These are phyloP conservation scores for Cataglyphis cursor DNA, from an alignment of 2,888 invertebrate genomes.

Conservation along the genomic window DNA sequence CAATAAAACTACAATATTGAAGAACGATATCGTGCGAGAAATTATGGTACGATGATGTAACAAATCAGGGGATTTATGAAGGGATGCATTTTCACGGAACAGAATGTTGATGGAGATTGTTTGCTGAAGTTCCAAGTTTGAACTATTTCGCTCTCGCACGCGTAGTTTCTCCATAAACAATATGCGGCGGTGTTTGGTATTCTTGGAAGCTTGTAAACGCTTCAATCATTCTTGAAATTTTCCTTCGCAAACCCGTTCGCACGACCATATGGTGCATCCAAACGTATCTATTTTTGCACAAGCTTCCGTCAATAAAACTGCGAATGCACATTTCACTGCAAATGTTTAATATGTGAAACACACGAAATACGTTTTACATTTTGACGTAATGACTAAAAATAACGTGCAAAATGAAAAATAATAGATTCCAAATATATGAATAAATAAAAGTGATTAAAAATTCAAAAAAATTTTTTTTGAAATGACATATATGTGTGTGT, in stretches of 20 bases:
- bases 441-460: not conserved
- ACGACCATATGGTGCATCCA: not conserved
- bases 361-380: not conserved
- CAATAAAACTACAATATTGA: slow-evolving; percentile 11
- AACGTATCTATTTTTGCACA: slow-evolving; percentile 50
- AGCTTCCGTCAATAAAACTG: slow-evolving; percentile 21
- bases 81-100: slow-evolving; percentile 9
- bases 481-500: not conserved
- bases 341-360: not conserved
- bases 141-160: slow-evolving; percentile 35
- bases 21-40: slow-evolving; percentile 35
- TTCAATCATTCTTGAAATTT: slow-evolving; percentile 58
- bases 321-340: not conserved
- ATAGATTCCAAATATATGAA: not conserved
- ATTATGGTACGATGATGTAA: not conserved
- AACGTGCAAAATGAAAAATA: not conserved
- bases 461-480: not conserved
- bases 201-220: slow-evolving; percentile 58
- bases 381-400: not conserved
- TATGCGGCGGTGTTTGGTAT: slow-evolving; percentile 59
- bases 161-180: slow-evolving; percentile 63
- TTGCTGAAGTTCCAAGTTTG: not conserved
- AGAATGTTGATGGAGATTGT: slow-evolving; percentile 43
- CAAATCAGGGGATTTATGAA: slow-evolving; percentile 20
- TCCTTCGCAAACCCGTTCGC: slow-evolving; percentile 26